phyloP scores from a whole-genome alignment of 2,113 vertebrate genomes.

The Percopsis transmontana region DNA sequence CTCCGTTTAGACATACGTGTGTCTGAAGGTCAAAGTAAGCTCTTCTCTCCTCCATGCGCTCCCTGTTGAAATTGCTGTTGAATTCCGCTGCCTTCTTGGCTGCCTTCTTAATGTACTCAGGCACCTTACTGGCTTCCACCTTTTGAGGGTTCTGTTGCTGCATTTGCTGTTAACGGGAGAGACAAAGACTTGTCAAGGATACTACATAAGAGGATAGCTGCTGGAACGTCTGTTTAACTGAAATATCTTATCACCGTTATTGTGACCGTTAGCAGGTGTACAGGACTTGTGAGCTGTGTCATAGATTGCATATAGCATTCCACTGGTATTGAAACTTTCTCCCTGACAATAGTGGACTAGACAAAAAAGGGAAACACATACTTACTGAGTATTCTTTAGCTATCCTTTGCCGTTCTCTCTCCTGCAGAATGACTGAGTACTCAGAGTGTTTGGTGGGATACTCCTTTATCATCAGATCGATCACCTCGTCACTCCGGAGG shows the following conservation, averaged over 20 bases:
- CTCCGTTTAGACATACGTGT: conserved; percentile 80
- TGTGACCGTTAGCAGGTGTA: no score
- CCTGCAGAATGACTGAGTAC: conserved; percentile 96
- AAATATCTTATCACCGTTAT: no score
- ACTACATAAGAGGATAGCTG: background rate
- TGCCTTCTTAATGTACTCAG: conserved; percentile 98
- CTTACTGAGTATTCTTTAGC: conserved; percentile 98
- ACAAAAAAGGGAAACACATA: conserved; percentile 30
- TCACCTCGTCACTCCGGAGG: conserved; percentile 96
- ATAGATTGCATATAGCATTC: no score
- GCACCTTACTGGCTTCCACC: conserved; percentile 97
- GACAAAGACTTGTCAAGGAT: background rate
- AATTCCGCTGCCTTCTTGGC: conserved; percentile 97
- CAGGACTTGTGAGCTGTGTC: no score
- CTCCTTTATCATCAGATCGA: conserved; percentile 99
- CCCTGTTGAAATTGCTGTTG: conserved; percentile 95
- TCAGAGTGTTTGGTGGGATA: conserved; percentile 95
- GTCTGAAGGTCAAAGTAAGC: conserved; percentile 99
- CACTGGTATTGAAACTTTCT: no score
- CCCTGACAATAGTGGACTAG: no score
- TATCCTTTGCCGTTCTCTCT: conserved; percentile 93
- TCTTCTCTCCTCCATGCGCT: conserved; percentile 96
- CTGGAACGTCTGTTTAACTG: no score
- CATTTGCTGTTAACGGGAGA: conserved; percentile 87
- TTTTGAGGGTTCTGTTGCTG: conserved; percentile 97